A percentile compares a stretch with the other conserved stretches of the same genome.
Evolutionary conservation across 23 tunicate species (phyloP).

Genomic region (Corella eumyota): DNA sequence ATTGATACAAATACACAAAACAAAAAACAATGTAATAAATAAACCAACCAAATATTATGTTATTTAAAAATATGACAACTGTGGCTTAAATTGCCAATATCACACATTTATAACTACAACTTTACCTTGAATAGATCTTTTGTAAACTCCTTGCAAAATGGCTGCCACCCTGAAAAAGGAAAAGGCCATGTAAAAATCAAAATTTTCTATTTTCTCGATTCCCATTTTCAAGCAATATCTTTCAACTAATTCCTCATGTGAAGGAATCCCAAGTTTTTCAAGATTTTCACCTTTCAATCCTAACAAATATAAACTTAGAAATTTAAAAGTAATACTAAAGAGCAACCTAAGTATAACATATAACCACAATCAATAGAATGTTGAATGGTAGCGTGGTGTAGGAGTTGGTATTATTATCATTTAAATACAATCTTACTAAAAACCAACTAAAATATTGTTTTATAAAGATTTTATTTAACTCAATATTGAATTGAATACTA

Average conservation of each 20-base stretch:
- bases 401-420: no score
- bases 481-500: no score
- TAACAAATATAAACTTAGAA: not conserved
- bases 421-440: no score
- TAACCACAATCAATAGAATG: not conserved
- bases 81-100: no score
- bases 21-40: no score
- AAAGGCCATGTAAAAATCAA: constrained; percentile 93
- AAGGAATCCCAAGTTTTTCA: constrained; percentile 66
- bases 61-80: no score
- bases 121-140: constrained; percentile 74
- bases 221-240: constrained; percentile 44
- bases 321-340: not conserved
- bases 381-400: not conserved
- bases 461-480: no score
- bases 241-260: constrained; percentile 51
- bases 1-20: no score
- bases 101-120: no score
- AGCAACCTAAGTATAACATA: not conserved
- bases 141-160: constrained; percentile 94
- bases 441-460: no score
- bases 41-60: no score
- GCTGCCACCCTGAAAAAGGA: constrained; percentile 88
- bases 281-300: constrained; percentile 62
- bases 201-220: constrained; percentile 28